A percentile compares a stretch with the other conserved stretches of the same genome.
These are phyloP conservation scores for Poecile montanus DNA, from an alignment of 2,797 vertebrate genomes.

Conservation along the genomic window DNA sequence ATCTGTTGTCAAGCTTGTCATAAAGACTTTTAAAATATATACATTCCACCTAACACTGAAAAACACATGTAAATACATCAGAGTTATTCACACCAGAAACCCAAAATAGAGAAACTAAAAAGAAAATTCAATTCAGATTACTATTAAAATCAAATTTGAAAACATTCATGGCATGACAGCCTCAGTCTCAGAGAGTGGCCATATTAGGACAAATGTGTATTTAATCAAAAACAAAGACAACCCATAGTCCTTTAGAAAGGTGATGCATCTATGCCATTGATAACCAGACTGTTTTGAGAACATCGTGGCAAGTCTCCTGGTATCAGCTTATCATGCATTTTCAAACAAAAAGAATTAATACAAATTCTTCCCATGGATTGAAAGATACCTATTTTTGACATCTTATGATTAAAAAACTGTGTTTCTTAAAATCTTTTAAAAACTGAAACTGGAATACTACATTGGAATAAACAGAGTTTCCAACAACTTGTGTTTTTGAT, in stretches of 20 bases:
- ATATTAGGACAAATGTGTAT: not conserved
- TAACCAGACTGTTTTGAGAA: not conserved
- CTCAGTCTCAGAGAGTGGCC: not conserved
- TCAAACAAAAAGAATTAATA: not conserved
- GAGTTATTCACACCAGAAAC: not conserved
- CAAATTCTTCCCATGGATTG: not conserved
- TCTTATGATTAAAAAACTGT: not conserved
- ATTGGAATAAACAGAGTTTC: not conserved
- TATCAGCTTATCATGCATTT: not conserved
- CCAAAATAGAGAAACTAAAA: not conserved
- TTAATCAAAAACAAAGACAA: not conserved
- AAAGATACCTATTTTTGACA: not conserved
- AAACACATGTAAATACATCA: not conserved
- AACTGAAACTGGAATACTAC: not conserved
- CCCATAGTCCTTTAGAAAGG: not conserved
- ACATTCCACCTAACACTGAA: not conserved
- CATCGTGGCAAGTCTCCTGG: not conserved
- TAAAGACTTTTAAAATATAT: not conserved
- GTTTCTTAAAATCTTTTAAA: not conserved
- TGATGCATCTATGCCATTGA: not conserved
- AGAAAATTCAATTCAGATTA: not conserved
- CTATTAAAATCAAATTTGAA: not conserved
- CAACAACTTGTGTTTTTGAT: fast-evolving
- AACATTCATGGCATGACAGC: not conserved
- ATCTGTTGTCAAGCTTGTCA: not conserved